Percentiles rank a stretch among this genome's conserved stretches.
Conservation (phyloP, 2,797 vertebrate species). For the Notolepis coatsorum region DNA sequence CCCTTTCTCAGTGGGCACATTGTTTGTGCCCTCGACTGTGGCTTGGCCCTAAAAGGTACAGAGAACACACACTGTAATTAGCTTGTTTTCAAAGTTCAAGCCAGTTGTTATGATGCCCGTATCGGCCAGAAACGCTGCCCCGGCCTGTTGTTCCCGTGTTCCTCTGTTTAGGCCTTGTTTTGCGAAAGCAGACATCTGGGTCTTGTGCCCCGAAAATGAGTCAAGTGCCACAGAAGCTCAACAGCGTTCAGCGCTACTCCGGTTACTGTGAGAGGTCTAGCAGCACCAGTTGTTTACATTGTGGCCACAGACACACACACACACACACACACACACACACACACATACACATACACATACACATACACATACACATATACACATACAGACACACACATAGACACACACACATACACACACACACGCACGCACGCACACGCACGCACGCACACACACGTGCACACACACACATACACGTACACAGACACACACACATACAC, state of each 20-base stretch:
- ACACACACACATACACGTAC: neutral
- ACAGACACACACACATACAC: slow-evolving; percentile 4
- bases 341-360: slow-evolving; percentile 8
- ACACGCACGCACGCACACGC: neutral
- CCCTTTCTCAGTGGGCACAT: too few relatives aligned
- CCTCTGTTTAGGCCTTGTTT: slow-evolving; percentile 61
- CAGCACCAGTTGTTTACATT: slow-evolving; percentile 55
- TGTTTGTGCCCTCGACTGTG: too few relatives aligned
- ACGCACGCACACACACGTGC: slow-evolving; percentile 2
- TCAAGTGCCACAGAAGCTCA: slow-evolving; percentile 54
- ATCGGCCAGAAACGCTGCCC: slow-evolving; percentile 31
- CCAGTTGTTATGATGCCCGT: neutral
- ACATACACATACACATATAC: neutral
- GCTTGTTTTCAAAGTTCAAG: slow-evolving; percentile 32
- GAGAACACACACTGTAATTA: neutral
- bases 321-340: slow-evolving; percentile 23
- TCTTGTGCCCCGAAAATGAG: slow-evolving; percentile 53
- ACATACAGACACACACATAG: neutral
- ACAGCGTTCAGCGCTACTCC: slow-evolving; percentile 38
- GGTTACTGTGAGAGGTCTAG: slow-evolving; percentile 41
- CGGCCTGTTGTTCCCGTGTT: slow-evolving; percentile 45
- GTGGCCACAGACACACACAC: slow-evolving; percentile 40
- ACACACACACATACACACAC: neutral
- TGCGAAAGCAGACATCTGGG: slow-evolving; percentile 67
- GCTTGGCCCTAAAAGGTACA: too few relatives aligned